Base-by-base conservation (phyloP, 2,797 vertebrate species). In the Alosa sapidissima region DNA sequence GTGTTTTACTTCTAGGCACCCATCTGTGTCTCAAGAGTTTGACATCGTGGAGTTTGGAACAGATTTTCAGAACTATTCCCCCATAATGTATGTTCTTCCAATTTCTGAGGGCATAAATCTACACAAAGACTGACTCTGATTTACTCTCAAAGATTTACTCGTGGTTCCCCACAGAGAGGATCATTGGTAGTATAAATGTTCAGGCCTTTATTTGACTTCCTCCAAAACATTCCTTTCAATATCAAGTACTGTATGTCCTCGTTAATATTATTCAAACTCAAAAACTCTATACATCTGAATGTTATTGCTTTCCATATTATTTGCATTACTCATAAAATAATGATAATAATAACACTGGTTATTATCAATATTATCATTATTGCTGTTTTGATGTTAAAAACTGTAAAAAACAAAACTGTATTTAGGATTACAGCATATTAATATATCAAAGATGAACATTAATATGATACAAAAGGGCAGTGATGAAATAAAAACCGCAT, bases 11-110 rank as follows among this genome's bases (percentile, higher is more conserved):
- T n/a, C 87, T n/a, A 87, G 68, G 91, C 93, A 86, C 88, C 89
- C 92, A 91, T 91, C 93, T 91, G 93, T 90, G 91, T 88, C 93
- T 86, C 88, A 55, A 89, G 81, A 91, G 89, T 90, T 93, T 89
- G 87, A 91, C 89, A 93, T 92, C 91, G 89, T 88, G 91, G 90
- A 85, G 82, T 90, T 87, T 0, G 85, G 87, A 89, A 88, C 81
- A 86, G 87, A 88, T 75, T 81, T 41, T 87, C 87, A 33, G 85
- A 86, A 90, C 89, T 91, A 90, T 92, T 91, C 91, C 90, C 90
- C 48, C 54, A 89, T 88, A 92, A 92, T 90, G 87, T 90, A 90
- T 81, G 90, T 89, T 89, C 86, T 90, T 90, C 49, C 10, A 36
- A 87, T 89, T 91, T 92, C 87, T 87, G 87, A 92, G 90, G 86